phyloP scores from a whole-genome alignment of 2,797 vertebrate genomes.

The Brachyalestes nurse region DNA sequence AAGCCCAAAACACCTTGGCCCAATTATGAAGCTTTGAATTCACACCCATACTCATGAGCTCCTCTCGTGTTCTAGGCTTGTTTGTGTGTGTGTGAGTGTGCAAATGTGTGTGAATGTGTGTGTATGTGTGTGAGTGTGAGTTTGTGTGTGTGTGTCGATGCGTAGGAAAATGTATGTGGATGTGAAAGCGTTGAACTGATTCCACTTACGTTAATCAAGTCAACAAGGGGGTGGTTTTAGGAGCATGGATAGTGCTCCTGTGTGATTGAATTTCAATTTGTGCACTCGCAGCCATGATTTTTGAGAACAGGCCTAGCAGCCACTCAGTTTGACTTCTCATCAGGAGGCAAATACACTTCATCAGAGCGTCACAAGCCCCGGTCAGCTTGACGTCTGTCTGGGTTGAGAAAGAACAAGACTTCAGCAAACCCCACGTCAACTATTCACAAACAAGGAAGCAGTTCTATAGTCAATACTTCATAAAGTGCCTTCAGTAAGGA shows the following conservation, averaged over 20 bases:
- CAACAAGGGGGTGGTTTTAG: constrained; percentile 60
- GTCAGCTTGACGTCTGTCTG: no score
- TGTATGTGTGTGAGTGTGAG: not conserved
- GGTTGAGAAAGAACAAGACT: not conserved
- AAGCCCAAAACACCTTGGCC: constrained; percentile 47
- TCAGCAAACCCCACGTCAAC: not conserved
- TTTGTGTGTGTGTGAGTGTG: not conserved
- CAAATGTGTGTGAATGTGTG: no score
- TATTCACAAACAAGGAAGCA: not conserved
- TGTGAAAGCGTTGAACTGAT: constrained; percentile 38
- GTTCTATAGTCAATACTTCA: not conserved
- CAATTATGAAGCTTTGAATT: constrained; percentile 57
- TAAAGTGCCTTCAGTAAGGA: not conserved
- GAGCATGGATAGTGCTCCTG: constrained; percentile 43
- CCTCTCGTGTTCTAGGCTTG: constrained; percentile 27
- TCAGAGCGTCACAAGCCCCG: constrained; percentile 4
- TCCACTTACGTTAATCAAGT: constrained; percentile 63
- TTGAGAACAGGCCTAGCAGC: constrained; percentile 6
- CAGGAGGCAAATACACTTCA: constrained; percentile 23
- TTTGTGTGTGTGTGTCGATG: not conserved
- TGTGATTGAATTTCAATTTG: constrained; percentile 45
- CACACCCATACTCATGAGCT: constrained; percentile 40
- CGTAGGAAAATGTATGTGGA: not conserved
- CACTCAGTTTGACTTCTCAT: constrained; percentile 12
- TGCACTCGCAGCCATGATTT: constrained; percentile 19